Percentiles rank a stretch among this genome's conserved stretches.
These are phyloP conservation scores for Corythoichthys intestinalis DNA, from an alignment of 2,113 vertebrate species.

Conservation along the genomic window DNA sequence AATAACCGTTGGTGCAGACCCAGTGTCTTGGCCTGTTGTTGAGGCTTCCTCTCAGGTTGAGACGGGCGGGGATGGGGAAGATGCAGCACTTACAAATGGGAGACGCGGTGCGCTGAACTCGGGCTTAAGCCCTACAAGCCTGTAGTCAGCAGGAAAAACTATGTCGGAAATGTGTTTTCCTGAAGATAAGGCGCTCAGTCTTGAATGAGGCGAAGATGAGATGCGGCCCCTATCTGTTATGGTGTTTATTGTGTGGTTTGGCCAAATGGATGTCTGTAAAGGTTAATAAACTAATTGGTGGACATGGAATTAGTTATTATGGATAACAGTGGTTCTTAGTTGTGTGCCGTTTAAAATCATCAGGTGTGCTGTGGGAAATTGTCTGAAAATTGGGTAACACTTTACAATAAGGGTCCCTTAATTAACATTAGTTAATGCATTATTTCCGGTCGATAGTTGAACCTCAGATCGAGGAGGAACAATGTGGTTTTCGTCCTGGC, in stretches of 20 bases:
- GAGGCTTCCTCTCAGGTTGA: conserved; percentile 22
- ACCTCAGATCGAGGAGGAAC: too few species aligned
- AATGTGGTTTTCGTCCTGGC: too few species aligned
- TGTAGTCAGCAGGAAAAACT: conserved; percentile 58
- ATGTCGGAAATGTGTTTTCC: conserved; percentile 68
- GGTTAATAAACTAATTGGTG: conserved; percentile 23
- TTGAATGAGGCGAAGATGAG: conserved; percentile 61
- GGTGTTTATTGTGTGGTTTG: conserved; percentile 66
- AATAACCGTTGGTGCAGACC: conserved; percentile 68
- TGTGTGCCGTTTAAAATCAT: neutral
- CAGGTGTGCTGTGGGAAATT: neutral
- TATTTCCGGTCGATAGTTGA: neutral
- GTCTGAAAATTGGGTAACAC: neutral
- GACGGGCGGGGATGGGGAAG: conserved; percentile 32
- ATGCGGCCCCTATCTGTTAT: conserved; percentile 65
- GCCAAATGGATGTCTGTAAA: conserved; percentile 57
- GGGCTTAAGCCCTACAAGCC: conserved; percentile 59
- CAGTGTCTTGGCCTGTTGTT: conserved; percentile 37
- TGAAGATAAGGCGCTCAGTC: conserved; percentile 67
- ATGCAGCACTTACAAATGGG: conserved; percentile 20
- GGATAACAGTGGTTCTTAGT: neutral
- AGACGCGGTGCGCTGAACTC: conserved; percentile 45
- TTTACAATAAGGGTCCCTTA: too few species aligned
- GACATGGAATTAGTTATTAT: conserved; percentile 31
- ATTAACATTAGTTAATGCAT: neutral